Percentiles rank a stretch among this genome's conserved stretches.
Conservation (phyloP, 2,888 invertebrate genomes). For the Podotricha telesiphe region DNA sequence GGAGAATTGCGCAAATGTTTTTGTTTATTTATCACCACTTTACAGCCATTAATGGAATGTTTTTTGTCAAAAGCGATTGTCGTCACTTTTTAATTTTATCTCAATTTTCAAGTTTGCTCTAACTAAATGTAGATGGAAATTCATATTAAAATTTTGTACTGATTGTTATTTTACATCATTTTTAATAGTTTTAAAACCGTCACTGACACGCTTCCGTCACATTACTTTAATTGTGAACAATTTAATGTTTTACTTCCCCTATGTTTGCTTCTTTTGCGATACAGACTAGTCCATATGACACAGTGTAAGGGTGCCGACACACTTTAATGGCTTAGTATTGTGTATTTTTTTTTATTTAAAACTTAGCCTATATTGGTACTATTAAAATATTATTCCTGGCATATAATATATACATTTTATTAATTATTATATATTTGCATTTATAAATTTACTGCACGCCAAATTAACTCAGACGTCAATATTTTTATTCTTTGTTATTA, state of each 20-base stretch:
- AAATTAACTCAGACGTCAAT: not conserved
- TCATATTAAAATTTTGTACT: conserved; percentile 1
- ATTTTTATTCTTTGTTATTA: too few relatives aligned
- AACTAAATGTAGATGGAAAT: conserved; percentile 3
- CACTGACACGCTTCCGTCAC: conserved; percentile 3
- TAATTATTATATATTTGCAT: not conserved
- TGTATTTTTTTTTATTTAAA: not conserved
- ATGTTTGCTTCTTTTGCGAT: conserved; percentile 11
- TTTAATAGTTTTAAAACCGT: conserved; percentile 4
- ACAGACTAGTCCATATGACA: not conserved
- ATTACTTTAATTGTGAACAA: conserved; percentile 14
- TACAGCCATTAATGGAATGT: conserved; percentile 40
- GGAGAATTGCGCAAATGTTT: not conserved
- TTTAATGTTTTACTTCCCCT: conserved; percentile 5
- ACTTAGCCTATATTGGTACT: not conserved
- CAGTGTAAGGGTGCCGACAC: not conserved
- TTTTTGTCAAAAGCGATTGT: conserved; percentile 35
- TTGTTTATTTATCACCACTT: conserved; percentile 31
- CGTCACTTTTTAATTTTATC: conserved; percentile 33
- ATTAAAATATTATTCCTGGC: not conserved
- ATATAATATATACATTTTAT: not conserved
- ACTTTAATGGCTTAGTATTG: not conserved
- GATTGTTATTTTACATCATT: conserved; percentile 1
- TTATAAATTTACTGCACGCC: not conserved
- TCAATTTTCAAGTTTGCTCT: conserved; percentile 16